phyloP scores from a whole-genome alignment of 2,113 vertebrate species.

The Prinia subflava region DNA sequence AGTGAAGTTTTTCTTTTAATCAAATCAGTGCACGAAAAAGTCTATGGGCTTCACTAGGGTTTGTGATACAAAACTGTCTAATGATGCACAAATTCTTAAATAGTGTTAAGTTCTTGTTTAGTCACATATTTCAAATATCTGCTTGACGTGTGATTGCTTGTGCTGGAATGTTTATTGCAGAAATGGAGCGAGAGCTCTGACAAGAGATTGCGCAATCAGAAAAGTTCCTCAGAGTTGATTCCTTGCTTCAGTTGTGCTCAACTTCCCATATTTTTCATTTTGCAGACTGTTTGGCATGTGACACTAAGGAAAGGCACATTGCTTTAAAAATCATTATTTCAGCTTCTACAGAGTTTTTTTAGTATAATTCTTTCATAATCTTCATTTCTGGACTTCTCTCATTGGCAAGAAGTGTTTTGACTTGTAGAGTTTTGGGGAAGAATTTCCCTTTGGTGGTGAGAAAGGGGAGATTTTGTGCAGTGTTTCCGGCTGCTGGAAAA shows the following conservation, averaged over 20 bases:
- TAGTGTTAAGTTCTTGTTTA: constrained; percentile 73
- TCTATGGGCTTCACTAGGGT: neutral
- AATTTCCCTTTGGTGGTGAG: neutral
- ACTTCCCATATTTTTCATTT: neutral
- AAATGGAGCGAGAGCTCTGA: constrained; percentile 70
- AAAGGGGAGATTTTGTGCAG: neutral
- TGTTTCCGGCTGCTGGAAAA: neutral
- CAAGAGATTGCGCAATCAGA: constrained; percentile 78
- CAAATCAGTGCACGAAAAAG: neutral
- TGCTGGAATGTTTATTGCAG: constrained; percentile 77
- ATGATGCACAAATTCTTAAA: neutral
- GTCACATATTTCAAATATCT: constrained; percentile 85
- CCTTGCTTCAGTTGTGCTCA: neutral
- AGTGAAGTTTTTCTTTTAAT: neutral
- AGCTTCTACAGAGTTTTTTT: neutral
- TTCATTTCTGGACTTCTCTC: neutral
- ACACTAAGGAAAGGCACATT: neutral
- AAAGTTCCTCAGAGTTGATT: neutral
- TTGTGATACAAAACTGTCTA: neutral
- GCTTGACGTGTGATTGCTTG: constrained; percentile 83
- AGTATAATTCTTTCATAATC: neutral
- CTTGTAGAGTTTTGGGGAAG: neutral
- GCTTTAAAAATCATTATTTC: neutral
- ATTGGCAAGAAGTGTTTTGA: neutral
- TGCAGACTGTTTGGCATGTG: neutral